A percentile compares a stretch with the other conserved stretches of the same genome.
phyloP scores from a whole-genome alignment of 2,113 vertebrate species.

The Rhabdomys dilectus region DNA sequence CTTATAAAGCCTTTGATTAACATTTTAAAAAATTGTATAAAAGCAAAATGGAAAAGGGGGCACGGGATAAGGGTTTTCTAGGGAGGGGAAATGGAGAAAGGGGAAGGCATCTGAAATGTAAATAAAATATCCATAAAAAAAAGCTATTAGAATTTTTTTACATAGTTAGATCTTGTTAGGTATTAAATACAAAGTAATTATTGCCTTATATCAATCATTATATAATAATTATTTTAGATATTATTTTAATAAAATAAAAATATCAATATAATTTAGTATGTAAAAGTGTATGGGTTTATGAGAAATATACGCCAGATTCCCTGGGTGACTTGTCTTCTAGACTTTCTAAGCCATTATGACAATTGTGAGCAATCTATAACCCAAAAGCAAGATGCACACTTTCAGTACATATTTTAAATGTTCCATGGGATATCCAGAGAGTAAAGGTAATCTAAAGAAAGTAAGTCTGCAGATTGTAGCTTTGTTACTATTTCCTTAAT shows the following conservation, averaged over 20 bases:
- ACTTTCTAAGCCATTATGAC: neutral
- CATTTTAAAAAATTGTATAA: no score
- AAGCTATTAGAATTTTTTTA: neutral
- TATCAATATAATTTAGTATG: no score
- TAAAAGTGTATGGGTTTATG: neutral
- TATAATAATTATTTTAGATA: neutral
- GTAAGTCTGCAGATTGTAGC: neutral
- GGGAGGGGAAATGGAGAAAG: no score
- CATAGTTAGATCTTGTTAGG: neutral
- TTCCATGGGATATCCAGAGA: neutral
- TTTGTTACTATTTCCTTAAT: neutral
- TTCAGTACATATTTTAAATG: neutral
- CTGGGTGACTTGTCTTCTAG: no score
- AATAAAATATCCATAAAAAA: no score
- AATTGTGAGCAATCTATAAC: no score
- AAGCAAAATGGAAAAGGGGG: no score
- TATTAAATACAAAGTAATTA: neutral
- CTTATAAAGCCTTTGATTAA: no score
- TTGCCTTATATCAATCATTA: no score
- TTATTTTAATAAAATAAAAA: no score
- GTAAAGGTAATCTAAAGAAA: neutral
- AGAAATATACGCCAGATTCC: neutral
- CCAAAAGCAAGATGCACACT: accelerated
- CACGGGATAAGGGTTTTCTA: no score
- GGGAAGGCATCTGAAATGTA: no score